Evolutionary conservation across 2,888 invertebrate species (phyloP).

Genomic region (Punctoribates punctum): DNA sequence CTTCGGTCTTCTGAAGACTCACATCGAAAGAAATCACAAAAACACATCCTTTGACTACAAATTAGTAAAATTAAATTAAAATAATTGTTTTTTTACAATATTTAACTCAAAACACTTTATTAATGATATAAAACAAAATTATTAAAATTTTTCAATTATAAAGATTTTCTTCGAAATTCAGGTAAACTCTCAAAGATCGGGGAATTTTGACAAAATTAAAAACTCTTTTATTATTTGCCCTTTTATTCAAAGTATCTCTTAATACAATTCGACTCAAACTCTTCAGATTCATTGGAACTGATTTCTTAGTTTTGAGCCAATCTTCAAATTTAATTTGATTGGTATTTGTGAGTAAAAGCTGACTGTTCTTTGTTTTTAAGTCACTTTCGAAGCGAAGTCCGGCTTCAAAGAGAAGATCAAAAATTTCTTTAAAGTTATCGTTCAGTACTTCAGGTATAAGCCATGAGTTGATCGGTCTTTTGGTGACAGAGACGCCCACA

Average conservation of each 20-base stretch:
- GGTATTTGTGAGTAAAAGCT: neutral
- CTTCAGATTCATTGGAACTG: neutral
- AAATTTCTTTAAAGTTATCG: neutral
- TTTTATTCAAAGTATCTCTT: neutral
- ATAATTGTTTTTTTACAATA: too few species aligned
- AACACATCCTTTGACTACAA: neutral
- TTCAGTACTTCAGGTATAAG: neutral
- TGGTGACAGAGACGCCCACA: neutral
- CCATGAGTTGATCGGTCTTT: neutral
- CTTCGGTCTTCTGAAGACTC: neutral
- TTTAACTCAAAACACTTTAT: too few species aligned
- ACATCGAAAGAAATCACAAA: neutral
- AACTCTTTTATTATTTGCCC: neutral
- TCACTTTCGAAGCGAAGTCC: neutral
- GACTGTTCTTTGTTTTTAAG: neutral
- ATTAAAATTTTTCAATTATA: neutral
- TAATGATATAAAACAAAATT: neutral
- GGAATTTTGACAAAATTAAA: neutral
- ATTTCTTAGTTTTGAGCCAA: neutral
- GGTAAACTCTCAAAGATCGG: neutral
- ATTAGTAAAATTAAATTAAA: neutral
- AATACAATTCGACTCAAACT: conserved; percentile 7
- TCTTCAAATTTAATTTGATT: neutral
- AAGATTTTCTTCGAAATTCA: conserved; percentile 1
- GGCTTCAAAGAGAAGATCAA: conserved; percentile 24